These are phyloP conservation scores for Knipowitschia caucasica DNA, from an alignment of 2,797 vertebrate species.

Conservation along the genomic window DNA sequence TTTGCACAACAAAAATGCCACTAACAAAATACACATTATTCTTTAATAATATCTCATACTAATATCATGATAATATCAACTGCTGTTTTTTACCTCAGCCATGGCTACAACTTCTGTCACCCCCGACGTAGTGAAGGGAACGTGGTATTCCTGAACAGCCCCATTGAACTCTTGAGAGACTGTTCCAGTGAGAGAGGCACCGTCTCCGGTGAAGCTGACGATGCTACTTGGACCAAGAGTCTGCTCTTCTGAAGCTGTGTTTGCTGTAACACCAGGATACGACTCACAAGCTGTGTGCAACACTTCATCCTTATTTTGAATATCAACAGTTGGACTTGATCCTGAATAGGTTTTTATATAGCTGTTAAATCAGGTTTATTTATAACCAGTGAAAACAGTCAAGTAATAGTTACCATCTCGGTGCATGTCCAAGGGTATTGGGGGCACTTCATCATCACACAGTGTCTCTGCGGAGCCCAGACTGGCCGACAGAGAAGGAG, in stretches of 20 bases:
- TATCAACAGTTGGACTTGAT: constrained; percentile 63
- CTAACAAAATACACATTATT: neutral
- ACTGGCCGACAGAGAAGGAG: constrained; percentile 74
- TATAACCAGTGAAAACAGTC: neutral
- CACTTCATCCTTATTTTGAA: constrained; percentile 80
- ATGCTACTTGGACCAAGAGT: constrained; percentile 83
- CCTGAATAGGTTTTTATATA: constrained; percentile 58
- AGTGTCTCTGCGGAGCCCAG: constrained; percentile 76
- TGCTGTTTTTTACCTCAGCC: constrained; percentile 78
- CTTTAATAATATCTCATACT: neutral
- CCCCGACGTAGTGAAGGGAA: constrained; percentile 59
- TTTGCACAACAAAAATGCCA: neutral
- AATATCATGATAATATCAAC: neutral
- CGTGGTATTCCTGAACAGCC: constrained; percentile 70
- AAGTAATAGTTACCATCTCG: constrained; percentile 65
- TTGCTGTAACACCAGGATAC: constrained; percentile 80
- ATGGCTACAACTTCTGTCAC: constrained; percentile 76
- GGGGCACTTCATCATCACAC: constrained; percentile 72
- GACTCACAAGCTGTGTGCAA: constrained; percentile 77
- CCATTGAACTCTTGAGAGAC: constrained; percentile 74
- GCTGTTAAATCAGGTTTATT: neutral
- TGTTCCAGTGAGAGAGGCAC: constrained; percentile 83
- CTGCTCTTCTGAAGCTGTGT: constrained; percentile 70
- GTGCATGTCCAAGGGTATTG: constrained; percentile 76
- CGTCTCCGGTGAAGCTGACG: constrained; percentile 90